Evolutionary conservation across 2,797 vertebrate genomes (phyloP).

Genomic region (Mormyrus hasselquistii): DNA sequence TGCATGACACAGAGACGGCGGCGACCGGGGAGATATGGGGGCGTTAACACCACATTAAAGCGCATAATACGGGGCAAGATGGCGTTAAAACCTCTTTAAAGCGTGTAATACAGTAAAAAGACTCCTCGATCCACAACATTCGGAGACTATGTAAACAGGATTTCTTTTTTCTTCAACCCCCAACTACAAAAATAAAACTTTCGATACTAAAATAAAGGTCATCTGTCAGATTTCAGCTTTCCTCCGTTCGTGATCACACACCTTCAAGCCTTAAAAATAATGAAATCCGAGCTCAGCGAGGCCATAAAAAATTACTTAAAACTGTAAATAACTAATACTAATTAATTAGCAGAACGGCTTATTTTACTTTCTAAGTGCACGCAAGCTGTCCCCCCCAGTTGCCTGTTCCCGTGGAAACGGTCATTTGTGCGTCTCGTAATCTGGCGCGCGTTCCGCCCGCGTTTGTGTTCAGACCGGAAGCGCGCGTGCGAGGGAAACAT

Average conservation of each 20-base stretch:
- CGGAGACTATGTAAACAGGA: slow-evolving; percentile 15
- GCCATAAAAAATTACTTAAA: background rate
- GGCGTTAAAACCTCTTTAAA: background rate
- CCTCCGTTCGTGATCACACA: background rate
- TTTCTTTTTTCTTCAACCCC: slow-evolving; percentile 5
- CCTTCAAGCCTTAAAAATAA: background rate
- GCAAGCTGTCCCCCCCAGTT: background rate
- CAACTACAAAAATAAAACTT: slow-evolving; percentile 26
- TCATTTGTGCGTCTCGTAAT: background rate
- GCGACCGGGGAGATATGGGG: background rate
- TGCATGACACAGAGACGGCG: background rate
- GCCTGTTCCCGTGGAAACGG: background rate
- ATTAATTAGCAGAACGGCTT: background rate
- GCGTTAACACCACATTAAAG: background rate
- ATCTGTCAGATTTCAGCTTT: background rate
- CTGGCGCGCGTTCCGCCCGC: background rate
- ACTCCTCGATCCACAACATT: background rate
- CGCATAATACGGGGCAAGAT: background rate
- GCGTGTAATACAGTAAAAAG: slow-evolving; percentile 2
- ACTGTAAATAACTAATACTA: background rate
- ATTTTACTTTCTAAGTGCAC: background rate
- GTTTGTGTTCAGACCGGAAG: background rate
- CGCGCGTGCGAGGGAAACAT: background rate
- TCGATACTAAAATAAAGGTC: slow-evolving; percentile 22
- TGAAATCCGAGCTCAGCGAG: background rate